Evolutionary conservation across 2,113 vertebrate genomes (phyloP).

Genomic region (Otis tarda): DNA sequence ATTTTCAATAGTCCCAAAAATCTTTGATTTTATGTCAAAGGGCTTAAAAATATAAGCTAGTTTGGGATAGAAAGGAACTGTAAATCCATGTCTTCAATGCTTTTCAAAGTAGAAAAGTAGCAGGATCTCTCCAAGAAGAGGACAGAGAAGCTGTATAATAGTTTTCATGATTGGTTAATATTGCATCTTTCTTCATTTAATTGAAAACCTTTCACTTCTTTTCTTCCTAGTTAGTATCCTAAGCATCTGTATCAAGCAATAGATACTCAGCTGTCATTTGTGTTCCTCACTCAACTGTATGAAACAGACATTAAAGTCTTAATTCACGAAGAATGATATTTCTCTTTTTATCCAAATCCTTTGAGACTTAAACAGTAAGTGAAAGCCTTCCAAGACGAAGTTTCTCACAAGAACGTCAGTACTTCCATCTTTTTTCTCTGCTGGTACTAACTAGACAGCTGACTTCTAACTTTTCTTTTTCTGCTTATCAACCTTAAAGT

Average conservation of each 20-base stretch:
- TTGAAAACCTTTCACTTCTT: not conserved
- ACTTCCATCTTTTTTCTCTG: not conserved
- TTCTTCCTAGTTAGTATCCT: not conserved
- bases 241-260: not conserved
- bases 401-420: not conserved
- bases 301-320: not conserved
- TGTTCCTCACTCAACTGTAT: not conserved
- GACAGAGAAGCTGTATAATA: not conserved
- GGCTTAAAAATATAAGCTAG: not conserved
- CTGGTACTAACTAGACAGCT: not conserved
- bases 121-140: not conserved
- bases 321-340: not conserved
- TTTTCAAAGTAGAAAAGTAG: not conserved
- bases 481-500: not conserved
- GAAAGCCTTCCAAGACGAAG: not conserved
- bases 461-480: not conserved
- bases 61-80: not conserved
- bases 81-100: not conserved
- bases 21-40: slow-evolving; percentile 34
- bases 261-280: not conserved
- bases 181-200: not conserved
- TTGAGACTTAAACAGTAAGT: not conserved
- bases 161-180: not conserved
- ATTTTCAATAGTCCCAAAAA: slow-evolving; percentile 29
- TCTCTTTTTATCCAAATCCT: not conserved